Conservation (phyloP, 1,140 invertebrate species). For the Trinorchestia longiramus region DNA sequence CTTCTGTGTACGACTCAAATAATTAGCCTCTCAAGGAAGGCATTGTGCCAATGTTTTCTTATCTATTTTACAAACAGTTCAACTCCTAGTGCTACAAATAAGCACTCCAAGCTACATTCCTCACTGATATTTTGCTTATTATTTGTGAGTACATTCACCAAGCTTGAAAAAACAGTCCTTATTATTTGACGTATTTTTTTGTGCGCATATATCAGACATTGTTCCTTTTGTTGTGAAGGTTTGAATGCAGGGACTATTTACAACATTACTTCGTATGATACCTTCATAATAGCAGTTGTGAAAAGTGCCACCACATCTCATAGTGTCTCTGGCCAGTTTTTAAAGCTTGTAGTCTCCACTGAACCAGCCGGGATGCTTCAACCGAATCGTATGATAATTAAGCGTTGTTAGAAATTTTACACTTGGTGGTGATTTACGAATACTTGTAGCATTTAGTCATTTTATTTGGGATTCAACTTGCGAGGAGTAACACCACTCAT, state of each 20-base stretch:
- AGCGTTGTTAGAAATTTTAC: too few relatives aligned
- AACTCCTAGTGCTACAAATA: background rate
- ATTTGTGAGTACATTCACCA: background rate
- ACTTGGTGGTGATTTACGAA: too few relatives aligned
- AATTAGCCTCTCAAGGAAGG: constrained; percentile 9
- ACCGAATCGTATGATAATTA: too few relatives aligned
- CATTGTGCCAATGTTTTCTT: background rate
- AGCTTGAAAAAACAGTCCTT: background rate
- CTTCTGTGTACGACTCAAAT: background rate
- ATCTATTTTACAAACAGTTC: background rate
- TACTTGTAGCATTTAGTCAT: too few relatives aligned
- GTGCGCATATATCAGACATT: too few relatives aligned
- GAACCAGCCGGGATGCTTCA: too few relatives aligned
- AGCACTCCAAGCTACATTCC: background rate
- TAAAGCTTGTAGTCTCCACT: background rate
- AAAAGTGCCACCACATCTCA: background rate
- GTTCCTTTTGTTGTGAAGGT: too few relatives aligned
- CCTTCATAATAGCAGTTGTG: too few relatives aligned
- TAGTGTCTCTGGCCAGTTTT: background rate
- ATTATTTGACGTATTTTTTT: background rate
- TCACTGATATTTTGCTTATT: background rate
- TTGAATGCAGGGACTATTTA: background rate
- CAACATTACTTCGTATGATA: background rate
- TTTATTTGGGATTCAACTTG: too few relatives aligned
- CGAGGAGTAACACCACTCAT: too few relatives aligned